Evolutionary conservation across 2,113 vertebrate species (phyloP), one percentile per base, ranked within the genome.

Genomic region (Ploceus nigricollis): DNA sequence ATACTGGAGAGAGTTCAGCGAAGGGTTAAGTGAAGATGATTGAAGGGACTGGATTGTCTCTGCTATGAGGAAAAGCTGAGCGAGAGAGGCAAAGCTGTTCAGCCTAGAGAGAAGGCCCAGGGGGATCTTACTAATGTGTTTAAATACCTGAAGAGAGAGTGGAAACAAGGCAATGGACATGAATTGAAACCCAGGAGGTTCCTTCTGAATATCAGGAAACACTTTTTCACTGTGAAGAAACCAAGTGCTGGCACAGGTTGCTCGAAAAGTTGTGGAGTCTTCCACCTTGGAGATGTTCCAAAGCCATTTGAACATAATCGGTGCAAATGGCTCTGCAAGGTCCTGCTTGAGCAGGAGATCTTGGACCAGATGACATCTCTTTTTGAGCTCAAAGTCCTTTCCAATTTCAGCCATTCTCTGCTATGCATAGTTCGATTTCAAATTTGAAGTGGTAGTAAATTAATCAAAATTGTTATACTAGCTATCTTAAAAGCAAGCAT

Each of bases 241-340:
- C 22, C 3, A 13, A 56, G 17, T 21, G 8, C 14, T 80, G 35
- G 25, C 35, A 45, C 9, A 33, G 51, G 11, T 61, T 83, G 25
- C 37, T 57, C 13, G 37, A 31, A 13, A 71, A 42, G 10, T 13
- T 21, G 47, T 51, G 56, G 30, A 83, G 19, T 44, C 19, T 83
- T 48, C 31, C 0, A 0, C 5, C 13, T 30, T 65, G 44, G 66
- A 50, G 18, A 20, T 7, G 23, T 9, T 65, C 51, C 63, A 66
- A 87, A 71, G 68, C 13, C 16, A 15, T 9, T 14, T 37, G 51
- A 71, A 51, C 15, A 2, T 10, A 24, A 10, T 25, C 22, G 44
- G 13, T 15, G 5, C 35, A 60, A 50, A 25, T 1, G 2, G 17
- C 16, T 35, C n/a, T 42, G 19, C 2, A 1, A 65, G 33, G 10